Evolutionary conservation across 2,888 invertebrate species (phyloP).

Genomic region (Lasioglossum oenotherae): DNA sequence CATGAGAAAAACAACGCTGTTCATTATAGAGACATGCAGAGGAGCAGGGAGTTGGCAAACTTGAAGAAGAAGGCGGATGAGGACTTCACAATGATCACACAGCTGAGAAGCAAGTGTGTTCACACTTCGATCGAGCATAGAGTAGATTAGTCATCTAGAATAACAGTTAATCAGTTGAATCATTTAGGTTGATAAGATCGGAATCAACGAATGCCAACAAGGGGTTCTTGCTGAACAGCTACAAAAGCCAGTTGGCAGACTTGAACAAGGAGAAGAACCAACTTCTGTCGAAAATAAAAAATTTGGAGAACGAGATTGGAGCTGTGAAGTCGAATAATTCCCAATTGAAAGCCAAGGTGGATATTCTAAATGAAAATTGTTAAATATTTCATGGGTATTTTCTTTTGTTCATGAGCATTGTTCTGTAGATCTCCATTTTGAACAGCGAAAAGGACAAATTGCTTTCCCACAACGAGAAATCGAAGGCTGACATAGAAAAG

Average conservation of each 20-base stretch:
- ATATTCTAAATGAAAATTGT: background rate
- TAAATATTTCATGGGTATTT: background rate
- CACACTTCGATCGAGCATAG: background rate
- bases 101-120: slow-evolving; percentile 69
- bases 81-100: slow-evolving; percentile 63
- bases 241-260: slow-evolving; percentile 70
- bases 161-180: slow-evolving; percentile 14
- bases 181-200: slow-evolving; percentile 65
- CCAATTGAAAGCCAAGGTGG: slow-evolving; percentile 71
- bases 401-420: too few species aligned
- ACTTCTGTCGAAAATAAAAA: slow-evolving; percentile 53
- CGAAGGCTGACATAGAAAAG: slow-evolving; percentile 30
- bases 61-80: slow-evolving; percentile 74
- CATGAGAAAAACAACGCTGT: slow-evolving; percentile 61
- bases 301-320: slow-evolving; percentile 65
- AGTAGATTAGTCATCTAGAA: too few species aligned
- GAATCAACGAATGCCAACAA: slow-evolving; percentile 74
- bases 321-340: slow-evolving; percentile 63
- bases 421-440: slow-evolving; percentile 59
- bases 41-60: slow-evolving; percentile 65
- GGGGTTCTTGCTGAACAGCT: slow-evolving; percentile 71
- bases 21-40: slow-evolving; percentile 64
- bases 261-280: slow-evolving; percentile 68
- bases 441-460: slow-evolving; percentile 65
- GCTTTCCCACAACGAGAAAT: slow-evolving; percentile 30